A percentile compares a stretch with the other conserved stretches of the same genome.
These are phyloP conservation scores for Didymodactylos carnosus DNA, from an alignment of 2,888 invertebrate species.

Conservation along the genomic window DNA sequence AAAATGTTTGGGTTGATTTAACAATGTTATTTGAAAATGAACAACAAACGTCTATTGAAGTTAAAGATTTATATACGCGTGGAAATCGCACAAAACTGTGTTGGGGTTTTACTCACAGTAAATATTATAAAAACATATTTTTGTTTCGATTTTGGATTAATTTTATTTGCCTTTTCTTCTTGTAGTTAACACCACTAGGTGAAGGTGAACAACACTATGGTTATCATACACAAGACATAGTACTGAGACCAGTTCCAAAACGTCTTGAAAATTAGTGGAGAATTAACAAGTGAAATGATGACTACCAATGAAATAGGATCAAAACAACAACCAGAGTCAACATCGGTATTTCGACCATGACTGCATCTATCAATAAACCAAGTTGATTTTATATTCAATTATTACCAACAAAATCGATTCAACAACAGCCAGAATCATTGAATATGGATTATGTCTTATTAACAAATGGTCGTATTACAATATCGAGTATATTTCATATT, in stretches of 20 bases:
- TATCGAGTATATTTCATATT: background rate
- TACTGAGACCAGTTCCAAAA: background rate
- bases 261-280: background rate
- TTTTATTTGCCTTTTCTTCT: too few species aligned
- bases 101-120: background rate
- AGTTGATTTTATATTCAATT: background rate
- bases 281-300: background rate
- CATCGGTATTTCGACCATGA: background rate
- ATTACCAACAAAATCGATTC: background rate
- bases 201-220: background rate
- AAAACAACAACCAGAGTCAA: background rate
- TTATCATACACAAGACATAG: background rate
- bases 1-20: background rate
- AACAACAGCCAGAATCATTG: background rate
- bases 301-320: background rate
- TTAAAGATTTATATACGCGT: background rate
- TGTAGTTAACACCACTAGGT: background rate
- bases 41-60: background rate
- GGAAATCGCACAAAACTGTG: background rate
- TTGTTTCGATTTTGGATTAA: background rate
- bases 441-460: background rate
- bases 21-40: background rate
- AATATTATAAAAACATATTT: background rate
- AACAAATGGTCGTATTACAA: background rate
- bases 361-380: background rate